phyloP scores from a whole-genome alignment of 2,113 vertebrate genomes.

The Tenebrosternarchus preto region DNA sequence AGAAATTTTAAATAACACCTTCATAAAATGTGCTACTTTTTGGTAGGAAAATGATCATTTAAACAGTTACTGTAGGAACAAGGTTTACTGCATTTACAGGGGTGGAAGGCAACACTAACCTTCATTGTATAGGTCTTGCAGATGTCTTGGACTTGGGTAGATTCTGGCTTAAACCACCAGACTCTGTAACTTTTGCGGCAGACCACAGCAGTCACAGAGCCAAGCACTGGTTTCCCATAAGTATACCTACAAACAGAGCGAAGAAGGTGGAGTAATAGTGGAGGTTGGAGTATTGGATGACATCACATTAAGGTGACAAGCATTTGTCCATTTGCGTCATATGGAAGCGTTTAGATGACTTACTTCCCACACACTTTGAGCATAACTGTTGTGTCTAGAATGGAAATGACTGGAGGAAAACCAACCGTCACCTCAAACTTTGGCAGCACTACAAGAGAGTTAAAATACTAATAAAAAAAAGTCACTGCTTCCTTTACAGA shows the following conservation, averaged over 20 bases:
- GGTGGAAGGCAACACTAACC: constrained; percentile 58
- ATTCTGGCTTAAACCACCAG: background rate
- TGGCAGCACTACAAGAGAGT: constrained; percentile 69
- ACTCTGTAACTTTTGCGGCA: constrained; percentile 40
- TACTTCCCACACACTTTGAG: constrained; percentile 73
- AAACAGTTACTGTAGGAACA: too few relatives aligned
- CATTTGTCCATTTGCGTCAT: background rate
- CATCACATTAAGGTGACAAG: background rate
- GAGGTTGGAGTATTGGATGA: too few relatives aligned
- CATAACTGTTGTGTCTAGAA: constrained; percentile 58
- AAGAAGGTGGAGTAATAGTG: background rate
- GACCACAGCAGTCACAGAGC: constrained; percentile 58
- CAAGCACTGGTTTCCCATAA: constrained; percentile 74
- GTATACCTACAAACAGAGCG: constrained; percentile 67
- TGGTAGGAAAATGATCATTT: too few relatives aligned
- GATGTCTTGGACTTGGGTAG: accelerated
- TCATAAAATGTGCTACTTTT: too few relatives aligned
- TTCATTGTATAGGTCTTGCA: constrained; percentile 61
- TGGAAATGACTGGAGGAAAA: constrained; percentile 64
- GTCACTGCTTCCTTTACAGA: background rate
- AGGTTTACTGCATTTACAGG: too few relatives aligned
- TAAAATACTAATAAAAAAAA: too few relatives aligned
- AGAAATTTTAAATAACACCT: too few relatives aligned
- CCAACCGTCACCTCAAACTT: constrained; percentile 72
- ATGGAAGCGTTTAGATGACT: background rate